phyloP scores from a whole-genome alignment of 1,140 invertebrate species.

The Nasonia longicornis region DNA sequence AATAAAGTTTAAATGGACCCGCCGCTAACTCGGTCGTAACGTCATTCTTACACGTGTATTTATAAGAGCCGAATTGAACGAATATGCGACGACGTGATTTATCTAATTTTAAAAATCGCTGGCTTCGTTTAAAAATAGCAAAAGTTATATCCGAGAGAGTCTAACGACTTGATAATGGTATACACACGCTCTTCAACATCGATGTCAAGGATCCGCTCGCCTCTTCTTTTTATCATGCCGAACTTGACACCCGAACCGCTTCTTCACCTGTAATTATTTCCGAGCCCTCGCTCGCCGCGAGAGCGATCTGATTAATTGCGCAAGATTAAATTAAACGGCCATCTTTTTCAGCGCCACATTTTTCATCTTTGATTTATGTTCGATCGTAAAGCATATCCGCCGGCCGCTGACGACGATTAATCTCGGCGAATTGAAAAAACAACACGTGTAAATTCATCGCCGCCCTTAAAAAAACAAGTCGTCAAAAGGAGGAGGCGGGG shows the following conservation, averaged over 20 bases:
- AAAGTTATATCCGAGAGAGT: too few species aligned
- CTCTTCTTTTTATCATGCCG: not conserved
- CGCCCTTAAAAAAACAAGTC: not conserved
- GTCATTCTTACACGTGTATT: too few species aligned
- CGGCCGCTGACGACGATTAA: too few species aligned
- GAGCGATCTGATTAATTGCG: not conserved
- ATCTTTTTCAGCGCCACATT: not conserved
- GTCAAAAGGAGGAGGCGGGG: not conserved
- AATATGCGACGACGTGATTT: too few species aligned
- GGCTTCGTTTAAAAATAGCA: too few species aligned
- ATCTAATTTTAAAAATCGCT: too few species aligned
- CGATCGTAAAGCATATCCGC: too few species aligned
- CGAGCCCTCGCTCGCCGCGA: too few species aligned
- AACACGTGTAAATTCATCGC: not conserved
- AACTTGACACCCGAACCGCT: not conserved
- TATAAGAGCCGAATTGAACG: too few species aligned
- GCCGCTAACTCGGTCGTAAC: not conserved
- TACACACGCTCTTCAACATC: not conserved
- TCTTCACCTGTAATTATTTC: not conserved
- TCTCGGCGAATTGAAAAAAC: too few species aligned
- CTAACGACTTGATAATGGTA: not conserved
- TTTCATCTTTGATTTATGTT: too few species aligned
- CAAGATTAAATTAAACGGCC: not conserved
- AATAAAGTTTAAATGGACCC: not conserved
- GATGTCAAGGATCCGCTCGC: not conserved